Conservation (phyloP, 2,113 vertebrate species). For the Microtus oregoni region DNA sequence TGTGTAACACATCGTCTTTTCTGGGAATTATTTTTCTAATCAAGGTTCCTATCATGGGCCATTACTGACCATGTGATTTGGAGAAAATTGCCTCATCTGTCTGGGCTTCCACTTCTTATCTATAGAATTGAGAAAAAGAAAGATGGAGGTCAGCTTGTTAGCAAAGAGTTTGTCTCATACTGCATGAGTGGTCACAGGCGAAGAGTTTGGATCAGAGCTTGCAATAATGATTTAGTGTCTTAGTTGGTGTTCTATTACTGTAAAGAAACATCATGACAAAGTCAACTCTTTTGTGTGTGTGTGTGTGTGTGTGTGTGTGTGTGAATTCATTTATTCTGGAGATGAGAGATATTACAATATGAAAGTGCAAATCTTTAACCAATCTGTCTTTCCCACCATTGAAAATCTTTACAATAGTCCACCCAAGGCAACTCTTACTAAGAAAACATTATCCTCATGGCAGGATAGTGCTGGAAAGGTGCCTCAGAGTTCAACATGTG, state of each 20-base stretch:
- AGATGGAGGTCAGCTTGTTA: background rate
- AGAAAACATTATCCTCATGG: background rate
- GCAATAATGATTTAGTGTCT: too few relatives aligned
- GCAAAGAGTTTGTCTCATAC: background rate
- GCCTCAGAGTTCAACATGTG: background rate
- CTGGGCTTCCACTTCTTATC: constrained; percentile 4
- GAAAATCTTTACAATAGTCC: background rate
- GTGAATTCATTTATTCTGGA: background rate
- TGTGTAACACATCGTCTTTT: background rate
- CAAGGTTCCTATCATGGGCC: background rate
- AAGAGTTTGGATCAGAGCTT: background rate
- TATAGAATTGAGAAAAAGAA: background rate
- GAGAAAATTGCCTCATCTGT: background rate
- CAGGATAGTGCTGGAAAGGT: background rate
- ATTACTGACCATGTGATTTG: background rate
- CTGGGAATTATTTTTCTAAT: background rate
- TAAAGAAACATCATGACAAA: background rate
- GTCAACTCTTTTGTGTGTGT: background rate
- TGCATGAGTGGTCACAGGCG: background rate
- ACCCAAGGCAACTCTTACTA: background rate
- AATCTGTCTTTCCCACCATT: background rate
- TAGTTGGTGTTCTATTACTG: background rate
- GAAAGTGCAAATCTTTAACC: background rate
- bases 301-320: background rate
- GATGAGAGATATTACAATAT: background rate